Percentiles rank a stretch among this genome's conserved stretches.
phyloP scores from a whole-genome alignment of 1,140 invertebrate species.

The Eufriesea mexicana region DNA sequence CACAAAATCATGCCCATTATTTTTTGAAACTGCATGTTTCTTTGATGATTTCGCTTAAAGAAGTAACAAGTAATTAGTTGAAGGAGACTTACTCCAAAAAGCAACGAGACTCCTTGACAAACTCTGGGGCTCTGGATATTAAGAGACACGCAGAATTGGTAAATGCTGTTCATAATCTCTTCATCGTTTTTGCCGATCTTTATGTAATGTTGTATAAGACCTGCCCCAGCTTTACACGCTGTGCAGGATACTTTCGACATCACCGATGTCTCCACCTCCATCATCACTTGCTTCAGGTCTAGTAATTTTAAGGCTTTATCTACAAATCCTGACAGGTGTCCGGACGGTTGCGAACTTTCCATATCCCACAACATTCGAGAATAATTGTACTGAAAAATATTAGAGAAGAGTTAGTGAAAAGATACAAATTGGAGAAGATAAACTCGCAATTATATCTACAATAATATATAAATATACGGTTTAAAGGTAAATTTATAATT shows the following conservation, averaged over 20 bases:
- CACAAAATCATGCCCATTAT: no score
- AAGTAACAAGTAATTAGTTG: neutral
- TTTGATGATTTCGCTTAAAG: no score
- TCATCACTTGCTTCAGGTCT: slow-evolving; percentile 92
- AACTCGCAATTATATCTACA: no score
- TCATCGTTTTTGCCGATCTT: slow-evolving; percentile 90
- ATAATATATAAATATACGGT: no score
- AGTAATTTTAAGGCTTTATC: slow-evolving; percentile 91
- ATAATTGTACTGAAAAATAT: slow-evolving; percentile 79
- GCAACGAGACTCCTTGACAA: slow-evolving; percentile 92
- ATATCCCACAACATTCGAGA: slow-evolving; percentile 88
- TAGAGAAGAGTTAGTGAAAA: no score
- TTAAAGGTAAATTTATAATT: no score
- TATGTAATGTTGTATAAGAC: slow-evolving; percentile 93
- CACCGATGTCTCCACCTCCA: slow-evolving; percentile 93
- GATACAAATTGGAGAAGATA: no score
- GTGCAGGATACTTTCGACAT: slow-evolving; percentile 96
- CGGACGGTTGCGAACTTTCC: slow-evolving; percentile 84
- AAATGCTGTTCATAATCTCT: slow-evolving; percentile 93
- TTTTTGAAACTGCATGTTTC: no score
- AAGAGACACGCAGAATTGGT: slow-evolving; percentile 92
- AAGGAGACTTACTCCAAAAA: slow-evolving; percentile 88
- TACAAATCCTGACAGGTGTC: slow-evolving; percentile 89
- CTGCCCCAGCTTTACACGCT: slow-evolving; percentile 93
- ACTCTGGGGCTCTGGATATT: slow-evolving; percentile 93